These are phyloP conservation scores for Gymnarchus niloticus DNA, from an alignment of 2,113 vertebrate species.

Conservation along the genomic window DNA sequence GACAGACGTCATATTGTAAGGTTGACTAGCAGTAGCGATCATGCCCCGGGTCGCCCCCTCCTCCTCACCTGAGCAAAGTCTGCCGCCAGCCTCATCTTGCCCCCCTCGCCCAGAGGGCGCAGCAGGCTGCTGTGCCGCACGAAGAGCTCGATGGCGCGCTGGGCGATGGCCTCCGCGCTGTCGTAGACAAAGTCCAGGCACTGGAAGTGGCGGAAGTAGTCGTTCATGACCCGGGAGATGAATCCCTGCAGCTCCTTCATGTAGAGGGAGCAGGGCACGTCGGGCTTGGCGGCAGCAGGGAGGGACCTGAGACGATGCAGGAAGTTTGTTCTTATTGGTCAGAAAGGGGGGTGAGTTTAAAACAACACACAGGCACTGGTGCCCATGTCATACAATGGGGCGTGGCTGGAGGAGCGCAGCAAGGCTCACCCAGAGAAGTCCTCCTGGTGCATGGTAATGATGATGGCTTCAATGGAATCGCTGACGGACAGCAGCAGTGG, in stretches of 20 bases:
- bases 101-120: conserved; percentile 83
- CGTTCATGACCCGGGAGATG: conserved; percentile 80
- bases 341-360: background rate
- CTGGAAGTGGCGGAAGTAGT: conserved; percentile 90
- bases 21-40: no score
- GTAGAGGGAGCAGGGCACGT: conserved; percentile 89
- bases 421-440: conserved; percentile 85
- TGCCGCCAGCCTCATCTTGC: conserved; percentile 88
- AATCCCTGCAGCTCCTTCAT: conserved; percentile 98
- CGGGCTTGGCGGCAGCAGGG: conserved; percentile 69
- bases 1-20: background rate
- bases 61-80: conserved; percentile 89
- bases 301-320: conserved; percentile 61
- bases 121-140: conserved; percentile 83
- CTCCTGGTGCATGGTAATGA: conserved; percentile 95
- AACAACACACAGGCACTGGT: background rate
- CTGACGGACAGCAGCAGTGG: conserved; percentile 86
- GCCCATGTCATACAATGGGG: background rate
- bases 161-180: conserved; percentile 81
- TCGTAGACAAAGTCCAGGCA: conserved; percentile 89
- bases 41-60: no score
- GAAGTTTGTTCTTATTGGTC: background rate
- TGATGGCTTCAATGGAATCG: conserved; percentile 92
- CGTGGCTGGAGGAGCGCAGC: background rate
- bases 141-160: conserved; percentile 82